Evolutionary conservation across 2,888 invertebrate species (phyloP), one percentile per base, ranked within the genome.

Genomic region (Podotricha telesiphe): DNA sequence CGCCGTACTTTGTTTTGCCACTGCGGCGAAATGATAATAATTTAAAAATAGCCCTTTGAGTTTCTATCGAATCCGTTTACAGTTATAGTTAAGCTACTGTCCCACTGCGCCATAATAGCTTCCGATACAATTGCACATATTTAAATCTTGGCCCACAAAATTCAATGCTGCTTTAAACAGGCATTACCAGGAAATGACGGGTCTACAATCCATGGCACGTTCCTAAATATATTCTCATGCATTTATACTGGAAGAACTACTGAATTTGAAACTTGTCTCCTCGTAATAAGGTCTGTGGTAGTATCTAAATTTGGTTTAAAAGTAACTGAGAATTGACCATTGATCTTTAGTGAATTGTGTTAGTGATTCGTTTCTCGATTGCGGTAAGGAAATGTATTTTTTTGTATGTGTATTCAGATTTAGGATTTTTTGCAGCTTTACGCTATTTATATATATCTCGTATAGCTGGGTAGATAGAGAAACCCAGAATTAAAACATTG

Each of bases 261-360:
- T 17, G 19, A 62, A 48, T 62, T 34, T 62, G 17, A 62, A 62
- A 19, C 28, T 34, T 62, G 17, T 19, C 0, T 15, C 17, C 1
- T 15, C 3, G 17, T 19, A 48, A 48, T 62, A 62, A 48, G 19
- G 28, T 0, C 47, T 61, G 13, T 13, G 7, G n/a, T 61, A 11
- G 45, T 34, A n/a, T n/a, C n/a, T n/a, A 28, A 47, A 34, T 47
- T 15, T 62, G 2, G 13, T 5, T 17, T 15, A 28, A 28, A 28
- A 53, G 42, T 61, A 67, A 55, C 51, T 67, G 53, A 62, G 47
- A 62, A 61, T 62, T 67, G 61, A 47, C 53, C 53, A 45, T 62
- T 53, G 59, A 53, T 67, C 45, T 67, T 67, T 53, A 53, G 67
- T 67, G n/a, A 34, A 67, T 55, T 67, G 67, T 55, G 53, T 19